Evolutionary conservation across 2,888 invertebrate species (phyloP), one percentile per base, ranked within the genome.

Genomic region (Oligia strigilis): DNA sequence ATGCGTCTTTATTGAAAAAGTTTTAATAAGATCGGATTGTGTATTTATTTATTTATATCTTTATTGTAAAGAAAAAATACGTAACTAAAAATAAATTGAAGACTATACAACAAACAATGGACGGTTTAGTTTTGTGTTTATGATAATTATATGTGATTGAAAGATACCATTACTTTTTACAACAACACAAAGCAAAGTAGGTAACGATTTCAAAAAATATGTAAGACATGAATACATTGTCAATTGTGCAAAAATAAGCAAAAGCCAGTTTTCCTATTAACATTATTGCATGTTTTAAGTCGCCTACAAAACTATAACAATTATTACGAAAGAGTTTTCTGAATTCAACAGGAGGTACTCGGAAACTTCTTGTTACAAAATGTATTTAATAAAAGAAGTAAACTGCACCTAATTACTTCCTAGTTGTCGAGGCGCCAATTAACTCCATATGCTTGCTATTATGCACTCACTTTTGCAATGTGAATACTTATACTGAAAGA

Each of bases 301-400:
- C 6, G 14, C 11, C 19, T 11, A n/a, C 23, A 36, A 49, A 64
- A 74, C 23, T 55, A 40, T 49, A 80, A 49, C 52, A n/a, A 58
- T 55, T 36, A 55, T 14, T 36, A 58, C 9, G 62, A 67, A 85
- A 81, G 8, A 58, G 40, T 81, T 65, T 40, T 66, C 65, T 75
- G 29, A 70, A 71, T 81, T 65, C 65, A 82, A 85, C 85, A 65
- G 70, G 82, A 71, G 78, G 40, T 69, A 19, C 69, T 62, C 0
- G 58, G 66, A 66, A 75, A 75, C 23, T 72, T 73, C 78, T 78
- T 75, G 43, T 75, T 64, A 58, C 70, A 73, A 77, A 86, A 78
- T 79, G 65, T 84, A 67, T 84, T 75, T 84, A 84, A 75, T 79
- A 71, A 75, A 87, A 87, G 75, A 80, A 87, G 81, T 85, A 55